Conservation (phyloP, 2,797 vertebrate genomes). For the Gambelia wislizenii region DNA sequence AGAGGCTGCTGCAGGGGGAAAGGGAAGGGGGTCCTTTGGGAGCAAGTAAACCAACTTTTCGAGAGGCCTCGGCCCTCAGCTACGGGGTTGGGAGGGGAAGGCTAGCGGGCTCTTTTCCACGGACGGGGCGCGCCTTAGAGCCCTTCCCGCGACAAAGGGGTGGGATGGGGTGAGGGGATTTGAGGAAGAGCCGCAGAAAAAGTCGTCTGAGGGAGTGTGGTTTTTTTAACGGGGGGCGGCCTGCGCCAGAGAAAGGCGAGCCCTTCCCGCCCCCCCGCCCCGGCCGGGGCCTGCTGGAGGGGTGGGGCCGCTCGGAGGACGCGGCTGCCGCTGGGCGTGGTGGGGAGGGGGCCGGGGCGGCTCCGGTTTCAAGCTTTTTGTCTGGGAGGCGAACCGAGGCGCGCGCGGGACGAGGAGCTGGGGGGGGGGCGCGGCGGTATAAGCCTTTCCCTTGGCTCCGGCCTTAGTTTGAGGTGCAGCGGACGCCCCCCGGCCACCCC, state of each 20-base stretch:
- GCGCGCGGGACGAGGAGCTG: no score
- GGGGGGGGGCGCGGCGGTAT: background rate
- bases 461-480: background rate
- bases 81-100: background rate
- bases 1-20: no score
- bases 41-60: no score
- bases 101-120: background rate
- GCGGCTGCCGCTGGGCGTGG: conserved; percentile 1
- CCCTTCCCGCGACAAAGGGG: rapidly evolving
- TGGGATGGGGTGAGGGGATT: no score
- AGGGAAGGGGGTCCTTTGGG: background rate
- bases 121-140: background rate
- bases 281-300: conserved; percentile 1
- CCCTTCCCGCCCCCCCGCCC: background rate
- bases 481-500: background rate
- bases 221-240: background rate
- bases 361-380: conserved; percentile 30
- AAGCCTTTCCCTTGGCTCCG: background rate
- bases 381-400: background rate
- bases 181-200: background rate
- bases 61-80: no score
- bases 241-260: no score
- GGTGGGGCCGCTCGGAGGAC: background rate
- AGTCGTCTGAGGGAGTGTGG: no score
- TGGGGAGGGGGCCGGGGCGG: background rate